Evolutionary conservation across 2,797 vertebrate genomes (phyloP), one percentile per base, ranked within the genome.

Genomic region (Microchirus variegatus): DNA sequence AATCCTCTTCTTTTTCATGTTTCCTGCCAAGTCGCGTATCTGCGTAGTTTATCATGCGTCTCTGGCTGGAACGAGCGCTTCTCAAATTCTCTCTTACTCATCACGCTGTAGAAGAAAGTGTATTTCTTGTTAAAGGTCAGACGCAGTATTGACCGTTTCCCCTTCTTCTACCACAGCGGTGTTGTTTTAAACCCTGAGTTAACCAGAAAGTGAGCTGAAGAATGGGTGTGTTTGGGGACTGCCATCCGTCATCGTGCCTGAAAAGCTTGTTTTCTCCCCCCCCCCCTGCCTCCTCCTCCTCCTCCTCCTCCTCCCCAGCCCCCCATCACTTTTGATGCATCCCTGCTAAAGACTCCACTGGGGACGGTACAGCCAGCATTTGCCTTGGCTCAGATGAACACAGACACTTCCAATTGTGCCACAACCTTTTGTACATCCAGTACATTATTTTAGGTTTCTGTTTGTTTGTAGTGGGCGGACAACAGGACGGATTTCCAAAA

Each of bases 401-500:
- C 75, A 93, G 66, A 78, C 70, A 36, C 71, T 79, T 84, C 73
- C 51, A 71, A 75, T 81, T 83, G 70, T 78, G 84, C 86, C 87
- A 86, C 87, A 90, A 93, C 93, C 91, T 94, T 94, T 94, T 90
- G 91, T 92, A 87, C 88, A 84, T 86, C 86, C 74, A 88, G 86
- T 85, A 54, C 73, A 84, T 89, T 74, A 90, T 88, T 92, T 87
- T 13, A 41, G 46, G 50, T 83, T 68, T 85, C 79, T 91, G 90
- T 94, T 93, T 88, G 89, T 94, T 94, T 95, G 90, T 91, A 77
- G 89, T 93, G 87, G 84, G 82, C 31, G 92, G 94, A 93, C 93
- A 90, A 52, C 88, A 90, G 91, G 71, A 51, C 52, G 63, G 15
- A 61, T 90, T 93, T 91, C 93, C 92, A 83, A 88, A 92, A 92